Percentiles rank a stretch among this genome's conserved stretches.
Conservation (phyloP, 2,888 invertebrate genomes). For the Drosophila mercatorum region DNA sequence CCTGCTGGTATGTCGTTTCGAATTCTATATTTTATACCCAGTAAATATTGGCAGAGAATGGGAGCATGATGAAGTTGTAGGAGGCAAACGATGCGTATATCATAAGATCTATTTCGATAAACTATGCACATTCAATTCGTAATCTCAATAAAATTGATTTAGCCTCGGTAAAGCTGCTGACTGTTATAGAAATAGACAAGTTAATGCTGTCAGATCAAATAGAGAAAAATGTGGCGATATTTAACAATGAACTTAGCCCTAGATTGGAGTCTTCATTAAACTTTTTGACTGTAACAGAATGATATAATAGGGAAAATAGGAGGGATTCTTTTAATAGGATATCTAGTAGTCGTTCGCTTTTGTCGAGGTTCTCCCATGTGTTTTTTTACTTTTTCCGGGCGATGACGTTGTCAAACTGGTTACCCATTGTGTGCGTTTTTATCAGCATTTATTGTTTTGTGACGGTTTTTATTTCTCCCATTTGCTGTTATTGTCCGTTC, state of each 20-base stretch:
- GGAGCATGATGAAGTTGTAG: background rate
- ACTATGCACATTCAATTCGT: too few species aligned
- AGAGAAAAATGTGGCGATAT: too few species aligned
- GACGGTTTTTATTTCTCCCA: slow-evolving; percentile 42
- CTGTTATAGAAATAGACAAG: too few species aligned
- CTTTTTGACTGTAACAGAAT: background rate
- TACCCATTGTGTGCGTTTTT: slow-evolving; percentile 58
- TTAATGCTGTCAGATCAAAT: too few species aligned
- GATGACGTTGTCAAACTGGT: slow-evolving; percentile 77
- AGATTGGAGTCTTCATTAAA: background rate
- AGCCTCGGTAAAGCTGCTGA: too few species aligned
- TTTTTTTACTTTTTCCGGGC: slow-evolving; percentile 32
- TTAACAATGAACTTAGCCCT: background rate
- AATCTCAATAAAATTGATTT: too few species aligned
- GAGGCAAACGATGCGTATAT: too few species aligned
- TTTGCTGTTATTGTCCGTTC: slow-evolving; percentile 59
- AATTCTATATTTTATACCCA: slow-evolving; percentile 8
- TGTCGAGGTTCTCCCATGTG: background rate
- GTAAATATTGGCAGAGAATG: background rate
- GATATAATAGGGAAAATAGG: background rate
- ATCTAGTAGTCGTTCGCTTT: background rate
- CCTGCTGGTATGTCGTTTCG: slow-evolving; percentile 15
- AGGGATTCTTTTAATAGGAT: background rate
- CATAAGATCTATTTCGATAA: too few species aligned
- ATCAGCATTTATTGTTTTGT: slow-evolving; percentile 78